phyloP scores from a whole-genome alignment of 2,797 vertebrate species.

The Enteromius viviparus region DNA sequence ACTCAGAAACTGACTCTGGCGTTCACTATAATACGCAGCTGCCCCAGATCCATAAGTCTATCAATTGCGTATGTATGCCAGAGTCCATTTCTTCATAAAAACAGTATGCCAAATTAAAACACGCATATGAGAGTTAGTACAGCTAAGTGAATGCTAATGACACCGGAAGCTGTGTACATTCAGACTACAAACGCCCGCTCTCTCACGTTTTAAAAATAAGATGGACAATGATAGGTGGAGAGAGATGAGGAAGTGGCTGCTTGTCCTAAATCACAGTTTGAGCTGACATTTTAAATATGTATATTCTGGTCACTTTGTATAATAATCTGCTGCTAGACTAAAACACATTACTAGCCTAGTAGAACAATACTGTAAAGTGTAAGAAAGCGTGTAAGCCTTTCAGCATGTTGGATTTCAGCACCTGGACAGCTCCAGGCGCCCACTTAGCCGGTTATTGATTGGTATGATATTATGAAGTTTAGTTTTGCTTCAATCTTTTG shows the following conservation, averaged over 20 bases:
- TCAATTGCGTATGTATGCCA: not conserved
- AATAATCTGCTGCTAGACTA: not conserved
- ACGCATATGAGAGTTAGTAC: not conserved
- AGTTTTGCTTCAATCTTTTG: not conserved
- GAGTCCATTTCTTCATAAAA: not conserved
- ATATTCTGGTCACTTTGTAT: not conserved
- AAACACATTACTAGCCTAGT: not conserved
- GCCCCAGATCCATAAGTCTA: not conserved
- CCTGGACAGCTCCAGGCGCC: constrained; percentile 64
- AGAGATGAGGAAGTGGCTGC: not conserved
- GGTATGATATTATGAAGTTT: not conserved
- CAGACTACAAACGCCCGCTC: not conserved
- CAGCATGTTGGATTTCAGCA: constrained; percentile 59
- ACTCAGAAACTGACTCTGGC: not conserved
- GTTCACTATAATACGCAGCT: not conserved
- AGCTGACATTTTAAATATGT: not conserved
- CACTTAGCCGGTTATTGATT: not conserved
- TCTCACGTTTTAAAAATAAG: not conserved
- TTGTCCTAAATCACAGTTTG: not conserved
- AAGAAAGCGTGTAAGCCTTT: not conserved
- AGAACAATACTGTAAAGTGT: not conserved
- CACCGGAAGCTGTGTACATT: not conserved
- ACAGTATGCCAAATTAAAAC: not conserved
- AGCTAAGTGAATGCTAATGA: not conserved
- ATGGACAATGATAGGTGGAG: not conserved